Conservation (phyloP, 2,797 vertebrate genomes). For the Monodelphis domestica region DNA sequence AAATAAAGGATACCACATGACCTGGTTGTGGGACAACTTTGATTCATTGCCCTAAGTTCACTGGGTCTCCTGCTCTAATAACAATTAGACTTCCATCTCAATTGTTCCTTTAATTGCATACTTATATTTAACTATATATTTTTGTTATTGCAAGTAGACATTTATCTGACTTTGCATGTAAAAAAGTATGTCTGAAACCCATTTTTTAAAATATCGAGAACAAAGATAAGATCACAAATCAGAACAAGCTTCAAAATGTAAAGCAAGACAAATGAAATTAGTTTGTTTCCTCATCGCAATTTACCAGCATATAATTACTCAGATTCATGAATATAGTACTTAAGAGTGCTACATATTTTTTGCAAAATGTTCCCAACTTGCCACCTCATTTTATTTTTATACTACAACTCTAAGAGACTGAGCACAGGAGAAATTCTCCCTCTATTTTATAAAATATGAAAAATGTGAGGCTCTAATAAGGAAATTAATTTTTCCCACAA, state of each 20-base stretch:
- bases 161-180: background rate
- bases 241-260: background rate
- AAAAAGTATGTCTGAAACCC: background rate
- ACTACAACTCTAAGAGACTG: background rate
- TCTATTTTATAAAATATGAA: background rate
- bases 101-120: background rate
- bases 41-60: background rate
- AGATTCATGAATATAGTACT: background rate
- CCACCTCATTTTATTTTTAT: background rate
- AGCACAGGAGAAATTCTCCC: background rate
- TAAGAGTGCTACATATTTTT: background rate
- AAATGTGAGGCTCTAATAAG: too few relatives aligned
- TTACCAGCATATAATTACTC: background rate
- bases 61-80: background rate
- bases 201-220: conserved; percentile 5
- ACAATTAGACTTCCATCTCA: background rate
- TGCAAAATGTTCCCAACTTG: background rate
- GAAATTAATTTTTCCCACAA: background rate
- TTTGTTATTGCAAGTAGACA: background rate
- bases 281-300: background rate
- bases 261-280: conserved; percentile 13
- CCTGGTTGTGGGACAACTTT: background rate
- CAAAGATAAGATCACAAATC: background rate
- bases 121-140: conserved; percentile 12
- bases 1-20: background rate